phyloP scores from a whole-genome alignment of 1,140 invertebrate genomes.

The Elysia chlorotica region DNA sequence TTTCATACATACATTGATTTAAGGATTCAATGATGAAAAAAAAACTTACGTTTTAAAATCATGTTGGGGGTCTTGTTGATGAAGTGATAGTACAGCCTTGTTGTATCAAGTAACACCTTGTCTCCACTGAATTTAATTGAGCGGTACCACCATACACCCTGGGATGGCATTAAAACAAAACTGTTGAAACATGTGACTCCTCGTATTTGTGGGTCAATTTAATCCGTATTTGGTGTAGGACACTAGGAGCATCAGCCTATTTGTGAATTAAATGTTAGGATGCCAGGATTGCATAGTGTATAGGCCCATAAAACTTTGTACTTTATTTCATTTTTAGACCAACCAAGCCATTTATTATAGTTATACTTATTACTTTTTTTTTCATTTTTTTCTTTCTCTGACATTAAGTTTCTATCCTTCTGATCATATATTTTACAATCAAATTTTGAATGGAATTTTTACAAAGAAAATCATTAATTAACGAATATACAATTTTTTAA shows the following conservation, averaged over 20 bases:
- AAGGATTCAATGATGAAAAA: no score
- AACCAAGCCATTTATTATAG: no score
- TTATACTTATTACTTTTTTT: not conserved
- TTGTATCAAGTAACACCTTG: slow-evolving; percentile 93
- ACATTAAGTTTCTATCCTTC: no score
- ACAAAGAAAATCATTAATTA: no score
- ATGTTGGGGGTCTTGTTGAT: slow-evolving; percentile 95
- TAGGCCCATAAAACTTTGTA: not conserved
- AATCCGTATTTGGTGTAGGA: not conserved
- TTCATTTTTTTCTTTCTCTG: no score
- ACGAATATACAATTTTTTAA: no score
- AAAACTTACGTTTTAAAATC: slow-evolving; percentile 77
- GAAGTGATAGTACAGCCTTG: slow-evolving; percentile 94
- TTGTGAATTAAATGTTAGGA: not conserved
- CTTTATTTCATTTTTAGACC: not conserved
- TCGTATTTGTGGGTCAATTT: not conserved
- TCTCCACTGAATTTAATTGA: slow-evolving; percentile 96
- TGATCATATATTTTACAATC: no score
- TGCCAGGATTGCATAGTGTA: not conserved
- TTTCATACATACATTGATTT: no score
- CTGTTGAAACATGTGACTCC: slow-evolving; percentile 24
- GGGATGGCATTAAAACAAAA: slow-evolving; percentile 29
- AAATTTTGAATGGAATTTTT: no score
- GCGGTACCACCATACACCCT: slow-evolving; percentile 98
- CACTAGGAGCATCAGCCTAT: no score